Percentiles rank a stretch among this genome's conserved stretches.
Conservation (phyloP, 2,113 vertebrate genomes). For the Edolisoma coerulescens region DNA sequence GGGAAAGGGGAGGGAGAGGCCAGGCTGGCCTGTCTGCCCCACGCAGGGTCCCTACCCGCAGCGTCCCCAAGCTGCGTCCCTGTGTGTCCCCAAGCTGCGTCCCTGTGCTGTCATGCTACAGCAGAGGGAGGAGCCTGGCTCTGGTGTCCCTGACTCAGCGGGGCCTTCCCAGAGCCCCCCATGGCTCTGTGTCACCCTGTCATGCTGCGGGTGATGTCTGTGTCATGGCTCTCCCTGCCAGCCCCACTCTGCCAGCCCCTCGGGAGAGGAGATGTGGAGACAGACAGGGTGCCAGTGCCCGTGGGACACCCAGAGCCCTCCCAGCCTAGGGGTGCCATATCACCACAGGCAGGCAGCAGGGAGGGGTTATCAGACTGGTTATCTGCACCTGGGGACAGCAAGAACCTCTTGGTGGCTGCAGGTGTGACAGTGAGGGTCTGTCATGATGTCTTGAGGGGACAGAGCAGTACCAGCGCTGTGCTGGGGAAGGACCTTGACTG, state of each 20-base stretch:
- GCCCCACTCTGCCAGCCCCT: neutral
- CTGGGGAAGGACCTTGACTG: neutral
- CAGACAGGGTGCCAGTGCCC: rapidly evolving
- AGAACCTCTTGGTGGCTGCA: neutral
- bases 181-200: neutral
- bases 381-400: neutral
- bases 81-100: neutral
- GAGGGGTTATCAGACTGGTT: neutral
- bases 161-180: neutral
- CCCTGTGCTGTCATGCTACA: neutral
- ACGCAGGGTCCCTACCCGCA: rapidly evolving
- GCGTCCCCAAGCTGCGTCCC: neutral
- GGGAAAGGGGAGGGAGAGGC: neutral
- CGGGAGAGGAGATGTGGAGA: rapidly evolving
- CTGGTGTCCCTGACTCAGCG: neutral
- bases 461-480: neutral
- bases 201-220: neutral
- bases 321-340: neutral
- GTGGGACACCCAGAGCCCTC: neutral
- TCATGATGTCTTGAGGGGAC: neutral
- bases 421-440: neutral
- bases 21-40: neutral
- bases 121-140: neutral
- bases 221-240: neutral
- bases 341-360: rapidly evolving